Evolutionary conservation across 2,797 vertebrate genomes (phyloP).

Genomic region (Fringilla coelebs): DNA sequence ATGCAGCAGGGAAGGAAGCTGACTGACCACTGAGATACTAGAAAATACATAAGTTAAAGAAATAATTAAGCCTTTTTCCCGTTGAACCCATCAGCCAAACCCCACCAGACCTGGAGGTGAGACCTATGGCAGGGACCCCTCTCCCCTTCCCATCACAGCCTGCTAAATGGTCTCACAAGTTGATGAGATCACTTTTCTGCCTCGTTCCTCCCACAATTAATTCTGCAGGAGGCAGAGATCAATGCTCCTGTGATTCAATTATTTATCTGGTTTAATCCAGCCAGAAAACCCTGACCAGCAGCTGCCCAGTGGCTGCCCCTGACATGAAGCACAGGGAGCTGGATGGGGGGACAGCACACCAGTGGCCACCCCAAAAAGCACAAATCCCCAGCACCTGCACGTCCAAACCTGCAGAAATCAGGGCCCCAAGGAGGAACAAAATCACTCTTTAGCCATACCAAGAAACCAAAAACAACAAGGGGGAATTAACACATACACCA

Average conservation of each 20-base stretch:
- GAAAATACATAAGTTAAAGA: not conserved
- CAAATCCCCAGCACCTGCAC: not conserved
- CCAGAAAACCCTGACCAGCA: not conserved
- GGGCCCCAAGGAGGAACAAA: not conserved
- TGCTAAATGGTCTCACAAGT: not conserved
- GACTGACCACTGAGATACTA: not conserved
- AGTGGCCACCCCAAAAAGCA: not conserved
- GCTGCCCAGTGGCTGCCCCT: not conserved
- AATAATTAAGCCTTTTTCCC: constrained; percentile 21
- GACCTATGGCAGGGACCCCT: not conserved
- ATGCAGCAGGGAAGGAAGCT: not conserved
- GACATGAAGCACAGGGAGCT: fast-evolving
- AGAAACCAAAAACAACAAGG: not conserved
- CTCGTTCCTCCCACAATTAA: constrained; percentile 3
- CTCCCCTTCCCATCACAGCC: not conserved
- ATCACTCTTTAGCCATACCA: not conserved
- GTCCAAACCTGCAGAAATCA: not conserved
- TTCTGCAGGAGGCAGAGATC: constrained; percentile 14
- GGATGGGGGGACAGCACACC: not conserved
- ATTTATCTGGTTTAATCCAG: constrained; percentile 14
- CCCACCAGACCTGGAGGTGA: not conserved
- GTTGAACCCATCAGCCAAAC: constrained; percentile 24
- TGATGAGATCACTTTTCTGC: constrained; percentile 28
- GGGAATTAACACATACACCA: not conserved
- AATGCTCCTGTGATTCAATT: not conserved